These are phyloP conservation scores for Corythoichthys haematopterus DNA, from an alignment of 2,113 vertebrate species.

Conservation along the genomic window DNA sequence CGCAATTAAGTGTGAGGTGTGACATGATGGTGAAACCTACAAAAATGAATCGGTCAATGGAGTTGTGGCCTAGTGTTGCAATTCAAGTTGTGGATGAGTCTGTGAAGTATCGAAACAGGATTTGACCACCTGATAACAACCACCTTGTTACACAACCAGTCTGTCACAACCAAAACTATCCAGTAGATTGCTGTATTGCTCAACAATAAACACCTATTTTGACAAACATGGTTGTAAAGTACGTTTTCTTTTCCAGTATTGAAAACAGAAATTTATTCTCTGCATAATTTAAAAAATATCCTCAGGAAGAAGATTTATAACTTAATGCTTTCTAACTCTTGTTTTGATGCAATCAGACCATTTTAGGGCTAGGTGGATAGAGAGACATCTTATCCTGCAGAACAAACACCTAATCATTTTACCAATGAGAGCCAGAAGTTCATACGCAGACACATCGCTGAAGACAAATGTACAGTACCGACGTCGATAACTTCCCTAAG, in stretches of 20 bases:
- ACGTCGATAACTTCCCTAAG: not conserved
- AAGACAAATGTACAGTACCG: not conserved
- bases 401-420: not conserved
- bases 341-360: no score
- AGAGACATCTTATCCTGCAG: no score
- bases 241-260: not conserved
- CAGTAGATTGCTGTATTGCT: not conserved
- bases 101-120: not conserved
- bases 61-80: slow-evolving; percentile 26
- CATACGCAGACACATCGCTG: not conserved
- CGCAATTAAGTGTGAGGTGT: slow-evolving; percentile 19
- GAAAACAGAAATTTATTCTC: not conserved
- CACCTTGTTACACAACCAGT: not conserved
- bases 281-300: no score
- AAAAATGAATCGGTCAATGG: slow-evolving; percentile 13
- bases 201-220: not conserved
- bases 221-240: not conserved
- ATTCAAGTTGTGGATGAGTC: slow-evolving; percentile 10
- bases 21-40: not conserved
- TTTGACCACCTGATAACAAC: not conserved
- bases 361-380: no score
- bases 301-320: no score
- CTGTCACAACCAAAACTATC: not conserved
- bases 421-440: not conserved
- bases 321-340: no score